Evolutionary conservation across 2,797 vertebrate species (phyloP).

Genomic region (Lutjanus argentimaculatus): DNA sequence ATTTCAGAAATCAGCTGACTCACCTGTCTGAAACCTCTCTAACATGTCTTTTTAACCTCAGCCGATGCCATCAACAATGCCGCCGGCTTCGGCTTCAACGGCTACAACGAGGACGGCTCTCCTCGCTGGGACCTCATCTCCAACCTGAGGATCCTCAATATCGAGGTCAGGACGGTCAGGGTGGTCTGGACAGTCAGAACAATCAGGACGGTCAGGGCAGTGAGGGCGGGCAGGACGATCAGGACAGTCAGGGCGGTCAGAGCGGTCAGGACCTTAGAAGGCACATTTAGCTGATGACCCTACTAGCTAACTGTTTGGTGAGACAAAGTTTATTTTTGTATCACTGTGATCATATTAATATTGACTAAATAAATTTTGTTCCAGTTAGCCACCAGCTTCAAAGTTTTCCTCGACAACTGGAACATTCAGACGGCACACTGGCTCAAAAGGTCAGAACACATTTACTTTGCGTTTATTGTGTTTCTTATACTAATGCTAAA

Average conservation of each 20-base stretch:
- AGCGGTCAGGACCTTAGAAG: neutral
- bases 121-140: slow-evolving; percentile 94
- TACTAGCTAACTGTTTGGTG: neutral
- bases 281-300: neutral
- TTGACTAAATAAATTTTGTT: neutral
- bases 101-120: slow-evolving; percentile 88
- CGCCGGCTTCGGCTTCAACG: slow-evolving; percentile 95
- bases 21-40: neutral
- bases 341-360: too few relatives aligned
- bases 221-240: neutral
- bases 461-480: neutral
- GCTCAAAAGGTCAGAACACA: slow-evolving; percentile 91
- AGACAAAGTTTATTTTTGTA: too few relatives aligned
- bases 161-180: slow-evolving; percentile 84
- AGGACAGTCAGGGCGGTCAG: too few relatives aligned
- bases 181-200: too few relatives aligned
- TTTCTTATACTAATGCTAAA: neutral
- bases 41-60: slow-evolving; percentile 54
- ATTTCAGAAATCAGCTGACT: neutral
- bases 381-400: slow-evolving; percentile 96
- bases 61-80: slow-evolving; percentile 97
- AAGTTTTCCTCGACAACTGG: slow-evolving; percentile 98
- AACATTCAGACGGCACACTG: slow-evolving; percentile 97
- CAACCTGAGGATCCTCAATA: slow-evolving; percentile 93
- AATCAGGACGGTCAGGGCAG: too few relatives aligned